Evolutionary conservation across 2,113 vertebrate species (phyloP), one percentile per base, ranked within the genome.

Genomic region (Cebidichthys violaceus): DNA sequence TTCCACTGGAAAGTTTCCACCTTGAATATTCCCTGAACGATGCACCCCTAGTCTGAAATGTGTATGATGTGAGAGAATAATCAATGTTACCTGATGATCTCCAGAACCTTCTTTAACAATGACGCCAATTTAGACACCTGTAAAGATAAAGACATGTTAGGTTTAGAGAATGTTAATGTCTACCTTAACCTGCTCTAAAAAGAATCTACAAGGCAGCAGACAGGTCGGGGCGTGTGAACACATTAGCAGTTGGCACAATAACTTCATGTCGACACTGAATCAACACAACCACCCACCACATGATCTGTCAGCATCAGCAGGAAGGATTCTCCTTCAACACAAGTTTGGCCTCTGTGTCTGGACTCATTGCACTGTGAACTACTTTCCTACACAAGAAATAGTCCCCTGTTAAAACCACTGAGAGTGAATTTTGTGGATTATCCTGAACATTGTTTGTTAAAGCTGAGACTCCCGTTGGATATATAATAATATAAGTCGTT

Each of bases 71-170:
- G 17, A 22, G 11, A 39, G 15, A 55, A 5, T 2, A 18, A 29
- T 60, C 9, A 15, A 5, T 82, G 95, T 96, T 85, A 99, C 98
- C 96, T 97, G 76, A 95, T 90, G 71, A 98, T 96, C 82, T 95
- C 95, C 18, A 99, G 95, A 62, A 96, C 86, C 85, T 97, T 98
- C 93, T 95, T 97, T 74, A 99, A 75, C 47, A 98, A 90, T 0
- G 94, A 93, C 17, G 95, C 95, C 94, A 99, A 81, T 60, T 96
- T 97, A 15, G 92, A 96, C 65, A 96, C 96, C 98, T 99, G 87
- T 20, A 90, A 90, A 94, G 78, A 33, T 18, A 50, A 79, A 61
- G 1, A 15, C 0, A 7, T 8, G 29, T 37, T 37, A 27, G 14
- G 22, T 47, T 17, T 43, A 52, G 43, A 39, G 18, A 37, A 43